Base-by-base conservation (phyloP, 2,113 vertebrate genomes). In the Dicentrarchus labrax region DNA sequence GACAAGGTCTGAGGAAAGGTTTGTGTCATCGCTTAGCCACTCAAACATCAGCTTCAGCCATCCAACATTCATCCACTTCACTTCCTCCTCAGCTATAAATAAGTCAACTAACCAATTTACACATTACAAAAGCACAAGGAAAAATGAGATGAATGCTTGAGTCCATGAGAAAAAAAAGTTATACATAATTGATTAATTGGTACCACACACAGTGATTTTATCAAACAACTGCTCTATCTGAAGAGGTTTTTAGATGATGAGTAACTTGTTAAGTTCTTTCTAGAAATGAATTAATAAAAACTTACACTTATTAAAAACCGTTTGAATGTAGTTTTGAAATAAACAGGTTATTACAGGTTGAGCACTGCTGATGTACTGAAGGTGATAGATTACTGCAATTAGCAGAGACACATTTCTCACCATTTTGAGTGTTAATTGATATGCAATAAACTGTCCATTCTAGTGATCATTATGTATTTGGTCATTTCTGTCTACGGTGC, bases 21-120 rank as follows among this genome's bases (percentile, higher is more conserved):
- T 64, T 66, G 36, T 66, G 59, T 53, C 68, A 61, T 50, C 38
- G 30, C 57, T 54, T 19, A 71, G 30, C 50, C 78, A 15, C 68
- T 78, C 16, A 72, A 11, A 60, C 67, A 8, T 78, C 6, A 75
- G 47, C 71, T 36, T 68, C 62, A 60, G 50, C 56, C 17, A 1
- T n/a, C 50, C 30, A 56, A 16, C 48, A 62, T 61, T 66, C 61
- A 30, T 30, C 53, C 69, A 50, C 68, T 38, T 71, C 50, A 15
- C 38, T 80, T 22, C 41, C 22, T 22, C 45, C 21, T 59, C 30
- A 62, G 64, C 70, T 86, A 71, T 70, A 62, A 39, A 68, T 47
- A 73, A 82, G 67, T 86, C 77, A 87, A 13, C 59, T 65, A 43
- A 80, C 24, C 24, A 19, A 62, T 82, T 78, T 19, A 81, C 61